These are phyloP conservation scores for Monopterus albus DNA, from an alignment of 2,113 vertebrate genomes.

Conservation along the genomic window DNA sequence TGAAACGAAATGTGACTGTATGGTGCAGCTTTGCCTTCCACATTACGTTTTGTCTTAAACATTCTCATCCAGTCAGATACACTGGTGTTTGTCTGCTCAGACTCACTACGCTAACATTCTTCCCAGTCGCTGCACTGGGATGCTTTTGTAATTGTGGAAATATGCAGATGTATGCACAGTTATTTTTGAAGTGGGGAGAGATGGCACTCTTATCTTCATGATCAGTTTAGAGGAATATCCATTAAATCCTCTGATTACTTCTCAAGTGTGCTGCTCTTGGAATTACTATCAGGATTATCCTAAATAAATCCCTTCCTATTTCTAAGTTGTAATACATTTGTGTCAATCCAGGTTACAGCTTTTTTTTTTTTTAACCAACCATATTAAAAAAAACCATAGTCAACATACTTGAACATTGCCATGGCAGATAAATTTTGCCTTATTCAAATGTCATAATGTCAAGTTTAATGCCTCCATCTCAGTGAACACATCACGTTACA, in stretches of 20 bases:
- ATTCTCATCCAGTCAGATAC: not conserved
- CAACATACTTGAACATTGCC: not conserved
- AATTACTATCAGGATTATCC: conserved; percentile 10
- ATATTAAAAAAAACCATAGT: too few species aligned
- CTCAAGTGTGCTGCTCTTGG: not conserved
- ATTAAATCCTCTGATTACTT: not conserved
- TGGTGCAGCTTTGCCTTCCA: conserved; percentile 1
- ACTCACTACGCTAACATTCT: not conserved
- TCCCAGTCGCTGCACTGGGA: not conserved
- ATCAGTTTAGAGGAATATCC: not conserved
- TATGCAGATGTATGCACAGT: conserved; percentile 14
- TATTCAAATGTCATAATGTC: not conserved
- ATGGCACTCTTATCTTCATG: too few species aligned
- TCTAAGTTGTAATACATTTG: not conserved
- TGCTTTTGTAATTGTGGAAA: conserved; percentile 16
- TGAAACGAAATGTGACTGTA: not conserved
- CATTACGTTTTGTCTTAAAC: not conserved
- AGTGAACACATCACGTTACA: not conserved
- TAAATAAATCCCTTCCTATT: not conserved
- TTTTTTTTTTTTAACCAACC: too few species aligned
- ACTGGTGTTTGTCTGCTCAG: not conserved
- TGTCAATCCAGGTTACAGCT: not conserved
- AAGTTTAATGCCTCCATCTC: not conserved
- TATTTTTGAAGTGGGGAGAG: not conserved
- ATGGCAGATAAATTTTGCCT: not conserved